Evolutionary conservation across 2,797 vertebrate species (phyloP).

Genomic region (Agapornis canus): DNA sequence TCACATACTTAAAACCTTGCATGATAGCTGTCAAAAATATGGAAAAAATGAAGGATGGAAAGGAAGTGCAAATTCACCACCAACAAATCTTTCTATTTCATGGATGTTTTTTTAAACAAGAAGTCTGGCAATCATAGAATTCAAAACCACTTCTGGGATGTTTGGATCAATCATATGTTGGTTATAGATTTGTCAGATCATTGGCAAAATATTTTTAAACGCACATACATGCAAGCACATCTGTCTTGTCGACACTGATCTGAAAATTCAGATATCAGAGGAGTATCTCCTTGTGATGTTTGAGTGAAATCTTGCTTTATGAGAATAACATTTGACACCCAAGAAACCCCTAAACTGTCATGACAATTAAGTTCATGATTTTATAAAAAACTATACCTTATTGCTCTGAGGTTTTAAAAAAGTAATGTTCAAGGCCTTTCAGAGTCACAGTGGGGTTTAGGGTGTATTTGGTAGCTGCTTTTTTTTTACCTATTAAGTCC

Average conservation of each 20-base stretch:
- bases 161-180: background rate
- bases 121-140: background rate
- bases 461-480: background rate
- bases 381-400: background rate
- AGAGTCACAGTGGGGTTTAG: background rate
- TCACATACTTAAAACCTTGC: background rate
- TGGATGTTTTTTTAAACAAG: background rate
- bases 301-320: background rate
- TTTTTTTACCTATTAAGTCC: background rate
- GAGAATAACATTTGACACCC: background rate
- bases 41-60: background rate
- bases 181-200: background rate
- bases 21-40: background rate
- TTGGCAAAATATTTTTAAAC: background rate
- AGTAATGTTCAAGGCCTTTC: background rate
- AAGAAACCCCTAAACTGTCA: background rate
- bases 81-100: background rate
- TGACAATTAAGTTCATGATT: background rate
- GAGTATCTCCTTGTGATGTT: background rate
- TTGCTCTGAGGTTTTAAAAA: background rate
- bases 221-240: background rate
- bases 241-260: background rate
- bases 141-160: background rate
- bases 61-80: background rate
- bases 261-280: background rate